Evolutionary conservation across 1,140 invertebrate species (phyloP).

Genomic region (Papilio machaon): DNA sequence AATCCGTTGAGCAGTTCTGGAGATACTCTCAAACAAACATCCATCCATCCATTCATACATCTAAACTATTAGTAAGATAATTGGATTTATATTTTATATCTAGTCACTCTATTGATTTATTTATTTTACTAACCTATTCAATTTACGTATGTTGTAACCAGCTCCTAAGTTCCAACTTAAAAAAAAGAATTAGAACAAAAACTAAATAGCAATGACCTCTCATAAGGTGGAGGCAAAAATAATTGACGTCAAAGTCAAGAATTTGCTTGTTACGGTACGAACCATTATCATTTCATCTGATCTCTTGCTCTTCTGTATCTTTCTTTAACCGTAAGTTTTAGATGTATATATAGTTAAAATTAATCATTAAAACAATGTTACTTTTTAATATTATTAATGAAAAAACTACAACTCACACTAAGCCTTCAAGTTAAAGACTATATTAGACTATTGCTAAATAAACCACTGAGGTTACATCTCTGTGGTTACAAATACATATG

Average conservation of each 20-base stretch:
- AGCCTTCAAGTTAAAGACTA: no score
- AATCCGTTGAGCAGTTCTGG: no score
- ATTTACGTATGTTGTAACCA: background rate
- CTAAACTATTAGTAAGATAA: background rate
- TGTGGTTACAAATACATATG: background rate
- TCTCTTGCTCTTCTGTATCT: background rate
- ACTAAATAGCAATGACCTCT: background rate
- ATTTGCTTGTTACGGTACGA: background rate
- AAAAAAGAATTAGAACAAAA: background rate
- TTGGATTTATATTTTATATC: conserved; percentile 2
- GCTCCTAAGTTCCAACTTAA: background rate
- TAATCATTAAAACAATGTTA: no score
- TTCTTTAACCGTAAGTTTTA: no score
- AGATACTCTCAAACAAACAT: no score
- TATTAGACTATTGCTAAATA: no score
- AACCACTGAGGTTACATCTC: background rate
- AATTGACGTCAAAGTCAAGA: background rate
- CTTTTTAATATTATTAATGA: no score
- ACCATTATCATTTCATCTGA: background rate
- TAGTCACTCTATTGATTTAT: background rate
- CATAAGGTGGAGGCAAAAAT: background rate
- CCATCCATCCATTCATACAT: no score
- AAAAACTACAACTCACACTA: no score
- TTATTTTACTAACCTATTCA: conserved; percentile 15
- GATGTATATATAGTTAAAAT: no score